Evolutionary conservation across 35 echinoderm and acorn worm genomes (phyloP).

Genomic region (Strongylocentrotus purpuratus): DNA sequence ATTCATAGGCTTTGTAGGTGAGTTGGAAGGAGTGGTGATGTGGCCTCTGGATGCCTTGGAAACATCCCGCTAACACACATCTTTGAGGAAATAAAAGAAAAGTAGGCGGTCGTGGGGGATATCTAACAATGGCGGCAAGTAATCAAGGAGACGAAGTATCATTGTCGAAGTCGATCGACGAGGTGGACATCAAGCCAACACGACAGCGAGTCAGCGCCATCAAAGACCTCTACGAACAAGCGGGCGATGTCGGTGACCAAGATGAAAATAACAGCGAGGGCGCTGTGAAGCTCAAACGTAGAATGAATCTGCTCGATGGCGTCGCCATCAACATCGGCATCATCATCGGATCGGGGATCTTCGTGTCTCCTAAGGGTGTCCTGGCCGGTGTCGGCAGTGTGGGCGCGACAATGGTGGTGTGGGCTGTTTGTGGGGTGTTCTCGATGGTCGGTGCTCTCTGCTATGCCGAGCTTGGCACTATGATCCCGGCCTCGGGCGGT

Average conservation of each 20-base stretch:
- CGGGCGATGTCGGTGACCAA: background rate
- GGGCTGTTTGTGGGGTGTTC: conserved; percentile 67
- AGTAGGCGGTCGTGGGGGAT: background rate
- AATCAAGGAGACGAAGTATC: background rate
- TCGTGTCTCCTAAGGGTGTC: conserved; percentile 78
- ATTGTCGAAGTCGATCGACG: background rate
- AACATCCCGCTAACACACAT: background rate
- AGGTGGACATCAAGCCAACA: background rate
- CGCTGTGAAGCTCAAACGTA: conserved; percentile 4
- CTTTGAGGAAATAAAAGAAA: background rate
- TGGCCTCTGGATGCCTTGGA: background rate
- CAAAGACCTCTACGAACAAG: background rate
- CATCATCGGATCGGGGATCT: conserved; percentile 81
- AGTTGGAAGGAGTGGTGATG: background rate
- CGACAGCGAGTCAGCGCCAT: conserved; percentile 5
- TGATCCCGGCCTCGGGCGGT: conserved; percentile 66
- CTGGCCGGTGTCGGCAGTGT: conserved; percentile 64
- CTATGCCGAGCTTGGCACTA: conserved; percentile 77
- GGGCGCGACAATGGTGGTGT: conserved; percentile 63
- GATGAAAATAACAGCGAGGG: background rate
- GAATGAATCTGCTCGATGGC: conserved; percentile 31
- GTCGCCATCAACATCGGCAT: conserved; percentile 60
- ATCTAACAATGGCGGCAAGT: background rate
- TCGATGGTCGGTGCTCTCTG: conserved; percentile 77
- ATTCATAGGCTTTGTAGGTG: background rate